Base-by-base conservation (phyloP, 2,113 vertebrate species). In the Dolichallabes microphthalmus region DNA sequence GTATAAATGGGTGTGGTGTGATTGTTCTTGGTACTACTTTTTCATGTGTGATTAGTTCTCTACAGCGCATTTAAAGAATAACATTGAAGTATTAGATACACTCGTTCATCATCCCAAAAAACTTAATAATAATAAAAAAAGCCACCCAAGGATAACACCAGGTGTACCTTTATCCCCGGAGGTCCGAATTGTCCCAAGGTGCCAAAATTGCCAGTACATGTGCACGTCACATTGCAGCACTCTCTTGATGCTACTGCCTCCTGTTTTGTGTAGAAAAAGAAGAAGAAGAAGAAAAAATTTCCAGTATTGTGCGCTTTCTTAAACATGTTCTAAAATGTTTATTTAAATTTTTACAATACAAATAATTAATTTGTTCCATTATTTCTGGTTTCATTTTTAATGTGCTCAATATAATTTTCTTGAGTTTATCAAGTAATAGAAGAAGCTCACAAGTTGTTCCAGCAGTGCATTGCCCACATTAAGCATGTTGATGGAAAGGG, bases 381-480 rank as follows among this genome's bases (percentile, higher is more conserved):
- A 45, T 45, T 6, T 8, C 45, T 8, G 45, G 45, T 45, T 45
- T 9, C 7, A 45, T 45, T 45, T 45, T 45, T 45, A 53, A 8
- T 53, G 50, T 2, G 2, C 19, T 52, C 22, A 53, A n/a, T 53
- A n/a, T 76, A 53, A 27, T 53, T 11, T 2, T n/a, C 9, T 77
- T 19, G 10, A 32, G 4, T 12, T 20, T 35, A 61, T 63, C 3
- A 79, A 79, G 32, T 45, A 64, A 79, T 61, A 52, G 3, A 64
- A 82, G 69, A 77, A 30, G 95, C 96, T 96, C 90, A 98, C 97
- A 61, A 99, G 93, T 87, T 97, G 94, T 82, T 94, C 94, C 89
- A 91, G 87, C 83, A 98, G 75, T 80, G 89, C 32, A 64, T 83
- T 93, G 69, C 92, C 94, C 61, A 98, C 86, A 27, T 94, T 94